Percentiles rank a stretch among this genome's conserved stretches.
phyloP scores from a whole-genome alignment of 1,140 invertebrate species.

The Apocrypta bakeri region DNA sequence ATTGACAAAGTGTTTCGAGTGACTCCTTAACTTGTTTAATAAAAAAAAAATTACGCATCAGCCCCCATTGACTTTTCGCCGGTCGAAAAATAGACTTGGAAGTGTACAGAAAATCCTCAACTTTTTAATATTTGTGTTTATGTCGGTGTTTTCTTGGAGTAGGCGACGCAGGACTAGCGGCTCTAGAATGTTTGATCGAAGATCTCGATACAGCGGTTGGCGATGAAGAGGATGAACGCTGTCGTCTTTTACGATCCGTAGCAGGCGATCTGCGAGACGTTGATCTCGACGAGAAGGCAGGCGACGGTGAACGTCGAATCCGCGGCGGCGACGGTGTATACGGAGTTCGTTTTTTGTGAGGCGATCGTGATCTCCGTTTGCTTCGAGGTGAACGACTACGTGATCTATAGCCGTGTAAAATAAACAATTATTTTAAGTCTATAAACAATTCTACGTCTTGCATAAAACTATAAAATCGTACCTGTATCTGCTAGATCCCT shows the following conservation, averaged over 20 bases:
- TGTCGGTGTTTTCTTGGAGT: conserved; percentile 74
- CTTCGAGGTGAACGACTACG: conserved; percentile 71
- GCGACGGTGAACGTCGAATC: conserved; percentile 71
- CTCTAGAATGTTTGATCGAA: conserved; percentile 65
- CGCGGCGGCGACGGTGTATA: conserved; percentile 71
- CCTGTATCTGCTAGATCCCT: conserved; percentile 60
- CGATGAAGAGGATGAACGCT: conserved; percentile 67
- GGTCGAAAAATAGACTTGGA: conserved; percentile 19
- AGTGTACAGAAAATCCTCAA: conserved; percentile 10
- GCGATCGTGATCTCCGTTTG: conserved; percentile 70
- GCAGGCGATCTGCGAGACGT: conserved; percentile 66
- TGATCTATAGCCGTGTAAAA: conserved; percentile 59
- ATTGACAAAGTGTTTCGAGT: not conserved
- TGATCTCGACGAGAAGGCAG: conserved; percentile 65
- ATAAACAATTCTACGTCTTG: not conserved
- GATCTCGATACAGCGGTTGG: conserved; percentile 68
- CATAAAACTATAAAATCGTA: too few species aligned
- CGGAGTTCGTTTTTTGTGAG: conserved; percentile 69
- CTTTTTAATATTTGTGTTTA: conserved; percentile 74
- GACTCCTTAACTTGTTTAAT: not conserved
- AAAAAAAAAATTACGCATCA: not conserved
- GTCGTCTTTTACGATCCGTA: conserved; percentile 67
- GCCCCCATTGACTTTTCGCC: not conserved
- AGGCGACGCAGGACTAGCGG: conserved; percentile 67
- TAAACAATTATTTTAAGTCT: not conserved